Conservation (phyloP, 1,140 invertebrate genomes). For the Lucilia sericata region DNA sequence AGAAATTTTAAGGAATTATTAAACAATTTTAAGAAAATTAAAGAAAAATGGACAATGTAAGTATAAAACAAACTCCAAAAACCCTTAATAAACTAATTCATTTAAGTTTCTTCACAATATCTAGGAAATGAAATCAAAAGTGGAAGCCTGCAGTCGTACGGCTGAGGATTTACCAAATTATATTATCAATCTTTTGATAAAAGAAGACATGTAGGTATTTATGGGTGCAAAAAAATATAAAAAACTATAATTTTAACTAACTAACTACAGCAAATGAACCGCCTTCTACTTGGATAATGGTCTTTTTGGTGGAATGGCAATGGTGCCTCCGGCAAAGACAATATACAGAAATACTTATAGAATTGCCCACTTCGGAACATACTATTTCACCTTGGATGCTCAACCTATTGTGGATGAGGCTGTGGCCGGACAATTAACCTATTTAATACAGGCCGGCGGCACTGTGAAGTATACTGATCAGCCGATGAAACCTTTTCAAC, state of each 20-base stretch:
- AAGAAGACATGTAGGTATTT: constrained; percentile 78
- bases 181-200: constrained; percentile 88
- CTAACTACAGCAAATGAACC: constrained; percentile 76
- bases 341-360: constrained; percentile 83
- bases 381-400: constrained; percentile 79
- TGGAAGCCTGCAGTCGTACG: constrained; percentile 80
- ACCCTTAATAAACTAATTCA: not conserved
- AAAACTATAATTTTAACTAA: not conserved
- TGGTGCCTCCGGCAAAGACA: constrained; percentile 77
- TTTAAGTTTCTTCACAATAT: not conserved
- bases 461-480: constrained; percentile 76
- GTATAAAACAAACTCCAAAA: constrained; percentile 24
- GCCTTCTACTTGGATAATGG: constrained; percentile 84
- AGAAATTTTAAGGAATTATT: not conserved
- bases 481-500: constrained; percentile 76
- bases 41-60: constrained; percentile 47
- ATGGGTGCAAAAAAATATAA: not conserved
- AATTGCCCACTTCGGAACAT: constrained; percentile 80
- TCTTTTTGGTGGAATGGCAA: constrained; percentile 89
- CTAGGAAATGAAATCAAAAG: constrained; percentile 68
- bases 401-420: constrained; percentile 81
- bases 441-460: constrained; percentile 81
- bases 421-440: constrained; percentile 77
- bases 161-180: constrained; percentile 83
- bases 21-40: not conserved